Evolutionary conservation across 2,113 vertebrate species (phyloP).

Genomic region (Phyllostomus discolor): DNA sequence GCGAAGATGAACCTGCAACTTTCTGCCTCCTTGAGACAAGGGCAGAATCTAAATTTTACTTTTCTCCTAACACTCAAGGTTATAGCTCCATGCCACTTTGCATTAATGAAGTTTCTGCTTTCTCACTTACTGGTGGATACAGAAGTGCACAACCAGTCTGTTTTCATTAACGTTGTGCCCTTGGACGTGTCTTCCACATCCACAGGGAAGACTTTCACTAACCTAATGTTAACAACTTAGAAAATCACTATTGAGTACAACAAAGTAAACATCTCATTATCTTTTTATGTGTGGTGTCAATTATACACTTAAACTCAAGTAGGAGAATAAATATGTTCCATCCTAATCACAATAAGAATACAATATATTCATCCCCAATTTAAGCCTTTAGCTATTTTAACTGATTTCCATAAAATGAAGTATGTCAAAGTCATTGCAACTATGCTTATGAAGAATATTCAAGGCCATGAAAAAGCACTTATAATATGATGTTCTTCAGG

Average conservation of each 20-base stretch:
- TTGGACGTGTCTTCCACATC: background rate
- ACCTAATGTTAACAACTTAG: background rate
- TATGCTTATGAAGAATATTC: background rate
- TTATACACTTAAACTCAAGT: background rate
- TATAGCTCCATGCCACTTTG: background rate
- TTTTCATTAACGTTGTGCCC: background rate
- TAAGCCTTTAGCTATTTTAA: conserved; percentile 16
- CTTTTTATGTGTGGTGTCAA: background rate
- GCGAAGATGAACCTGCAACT: background rate
- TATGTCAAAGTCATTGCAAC: background rate
- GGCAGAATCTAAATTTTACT: background rate
- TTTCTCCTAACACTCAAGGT: background rate
- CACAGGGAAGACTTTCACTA: background rate
- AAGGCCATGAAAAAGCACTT: background rate
- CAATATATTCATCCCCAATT: background rate
- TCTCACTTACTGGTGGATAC: background rate
- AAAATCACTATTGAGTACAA: background rate
- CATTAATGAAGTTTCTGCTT: background rate
- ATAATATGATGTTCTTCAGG: background rate
- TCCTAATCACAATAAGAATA: background rate
- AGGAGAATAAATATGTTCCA: conserved; percentile 2
- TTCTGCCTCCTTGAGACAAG: background rate
- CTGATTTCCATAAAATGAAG: conserved; percentile 22
- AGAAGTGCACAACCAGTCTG: background rate
- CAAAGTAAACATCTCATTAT: background rate